Evolutionary conservation across 1,140 invertebrate species (phyloP), one percentile per base, ranked within the genome.

Genomic region (Drosophila funebris): DNA sequence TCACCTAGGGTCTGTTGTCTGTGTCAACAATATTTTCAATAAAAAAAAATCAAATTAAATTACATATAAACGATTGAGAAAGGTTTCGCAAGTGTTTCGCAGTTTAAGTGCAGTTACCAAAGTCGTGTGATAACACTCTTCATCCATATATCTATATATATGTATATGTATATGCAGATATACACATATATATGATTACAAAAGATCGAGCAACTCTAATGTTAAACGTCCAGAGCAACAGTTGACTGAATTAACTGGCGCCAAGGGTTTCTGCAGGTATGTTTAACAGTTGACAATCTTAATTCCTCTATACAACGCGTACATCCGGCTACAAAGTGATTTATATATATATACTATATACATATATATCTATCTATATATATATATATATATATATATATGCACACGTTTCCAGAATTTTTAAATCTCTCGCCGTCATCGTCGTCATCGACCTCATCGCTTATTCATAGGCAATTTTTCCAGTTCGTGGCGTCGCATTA

Each of bases 351-450:
- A 43, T 24, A 11, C 29, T 14, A 14, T 33, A 48, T 29, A 48
- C 18, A 14, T 33, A 48, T 29, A 48, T 48, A 13, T 4, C 8
- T 3, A 39, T 50, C 60, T 41, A 58, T 46, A 50, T 72, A 73
- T 52, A 46, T 57, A 68, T 61, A 20, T 56, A 14, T 48, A 57
- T 22, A 37, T 61, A 75, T 62, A 46, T 58, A 52, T 31, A 73
- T 62, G 56, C 24, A 22, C 76, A 85, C 82, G 82, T 62, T 80
- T 85, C 73, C 82, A 85, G 81, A 85, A 85, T 85, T 76, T 81
- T 85, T 73, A 81, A 85, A 62, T 62, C 48, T 80, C 24, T 57
- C 60, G 20, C 18, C 46, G 20, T 8, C 29, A 4, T 60, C 16
- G 39, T 78, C 78, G 73, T 74, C 69, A 76, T 75, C 52, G 60